Percentiles rank a stretch among this genome's conserved stretches.
Evolutionary conservation across 2,113 vertebrate genomes (phyloP).

Genomic region (Trachemys scripta): DNA sequence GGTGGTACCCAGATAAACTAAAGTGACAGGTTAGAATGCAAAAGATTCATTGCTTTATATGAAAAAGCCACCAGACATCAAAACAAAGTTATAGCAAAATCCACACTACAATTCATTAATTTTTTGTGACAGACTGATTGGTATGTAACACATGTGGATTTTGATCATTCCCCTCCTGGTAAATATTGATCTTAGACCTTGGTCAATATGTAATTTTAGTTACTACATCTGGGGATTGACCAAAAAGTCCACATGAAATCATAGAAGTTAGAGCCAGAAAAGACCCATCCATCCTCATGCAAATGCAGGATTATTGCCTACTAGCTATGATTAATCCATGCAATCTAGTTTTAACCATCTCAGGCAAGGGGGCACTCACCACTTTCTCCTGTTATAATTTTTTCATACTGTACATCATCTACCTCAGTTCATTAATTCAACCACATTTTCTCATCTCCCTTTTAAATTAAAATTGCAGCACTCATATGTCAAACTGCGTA

Average conservation of each 20-base stretch:
- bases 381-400: constrained; percentile 9
- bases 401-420: constrained; percentile 36
- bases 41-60: neutral
- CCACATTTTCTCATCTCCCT: constrained; percentile 56
- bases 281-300: neutral
- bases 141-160: neutral
- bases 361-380: constrained; percentile 13
- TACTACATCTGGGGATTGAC: neutral
- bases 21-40: neutral
- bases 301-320: neutral
- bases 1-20: neutral
- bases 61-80: neutral
- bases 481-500: constrained; percentile 63
- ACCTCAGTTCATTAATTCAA: constrained; percentile 40
- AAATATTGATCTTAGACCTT: neutral
- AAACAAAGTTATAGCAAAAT: constrained; percentile 35
- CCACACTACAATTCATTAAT: neutral
- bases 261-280: neutral
- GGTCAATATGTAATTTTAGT: neutral
- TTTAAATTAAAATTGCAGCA: constrained; percentile 68
- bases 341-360: constrained; percentile 14
- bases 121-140: neutral
- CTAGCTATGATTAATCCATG: neutral
- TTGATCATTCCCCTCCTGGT: neutral
- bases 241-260: neutral